Percentiles rank a stretch among this genome's conserved stretches.
Evolutionary conservation across 2,888 invertebrate genomes (phyloP).

Genomic region (Lepidocyrtoides sp.): DNA sequence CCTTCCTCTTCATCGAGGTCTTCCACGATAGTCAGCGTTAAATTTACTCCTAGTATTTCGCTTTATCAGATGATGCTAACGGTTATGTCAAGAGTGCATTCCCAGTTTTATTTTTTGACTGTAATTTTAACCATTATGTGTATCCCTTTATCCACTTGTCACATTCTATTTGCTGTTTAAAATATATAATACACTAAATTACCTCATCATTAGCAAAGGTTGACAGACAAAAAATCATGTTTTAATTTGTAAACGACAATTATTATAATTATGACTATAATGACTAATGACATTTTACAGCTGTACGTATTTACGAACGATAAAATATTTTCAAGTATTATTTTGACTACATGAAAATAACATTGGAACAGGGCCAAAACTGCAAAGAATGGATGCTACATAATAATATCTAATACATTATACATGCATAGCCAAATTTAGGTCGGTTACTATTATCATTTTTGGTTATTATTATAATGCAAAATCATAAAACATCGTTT

Average conservation of each 20-base stretch:
- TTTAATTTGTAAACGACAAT: slow-evolving; percentile 4
- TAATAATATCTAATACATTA: too few relatives aligned
- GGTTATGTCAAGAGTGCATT: slow-evolving; percentile 10
- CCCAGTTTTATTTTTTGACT: slow-evolving; percentile 38
- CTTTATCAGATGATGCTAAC: not conserved
- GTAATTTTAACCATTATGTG: slow-evolving; percentile 26
- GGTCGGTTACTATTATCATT: not conserved
- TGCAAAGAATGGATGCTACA: too few relatives aligned
- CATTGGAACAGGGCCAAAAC: slow-evolving; percentile 39
- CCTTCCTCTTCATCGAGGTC: slow-evolving; percentile 62
- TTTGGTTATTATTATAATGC: too few relatives aligned
- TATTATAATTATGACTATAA: not conserved
- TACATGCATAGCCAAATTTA: too few relatives aligned
- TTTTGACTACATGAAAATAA: slow-evolving; percentile 15
- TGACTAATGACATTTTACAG: not conserved
- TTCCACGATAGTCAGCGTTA: slow-evolving; percentile 69
- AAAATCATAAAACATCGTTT: too few relatives aligned
- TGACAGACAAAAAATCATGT: not conserved
- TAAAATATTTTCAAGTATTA: slow-evolving; percentile 25
- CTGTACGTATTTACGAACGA: not conserved
- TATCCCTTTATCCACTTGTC: slow-evolving; percentile 37
- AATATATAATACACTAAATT: not conserved
- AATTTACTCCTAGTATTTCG: slow-evolving; percentile 9
- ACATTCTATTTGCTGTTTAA: slow-evolving; percentile 32
- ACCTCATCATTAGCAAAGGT: too few relatives aligned